Percentiles rank a stretch among this genome's conserved stretches.
Conservation (phyloP, 2,113 vertebrate genomes). For the Lipophrys pholis region DNA sequence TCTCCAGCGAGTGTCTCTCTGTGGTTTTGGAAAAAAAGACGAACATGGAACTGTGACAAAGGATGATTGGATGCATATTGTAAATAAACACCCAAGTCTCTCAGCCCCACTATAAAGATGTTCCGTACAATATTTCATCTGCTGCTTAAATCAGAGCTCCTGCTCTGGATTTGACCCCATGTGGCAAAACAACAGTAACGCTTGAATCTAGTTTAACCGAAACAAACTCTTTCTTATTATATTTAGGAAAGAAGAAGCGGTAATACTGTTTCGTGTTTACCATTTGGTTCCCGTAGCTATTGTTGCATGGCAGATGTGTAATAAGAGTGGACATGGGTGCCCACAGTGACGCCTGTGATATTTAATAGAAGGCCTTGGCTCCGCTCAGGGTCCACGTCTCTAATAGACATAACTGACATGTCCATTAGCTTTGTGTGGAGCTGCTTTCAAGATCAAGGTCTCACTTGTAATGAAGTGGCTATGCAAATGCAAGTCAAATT, state of each 20-base stretch:
- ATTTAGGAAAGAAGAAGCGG: background rate
- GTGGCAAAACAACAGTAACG: conserved; percentile 40
- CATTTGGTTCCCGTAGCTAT: conserved; percentile 31
- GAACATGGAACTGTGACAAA: conserved; percentile 74
- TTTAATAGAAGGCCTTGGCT: conserved; percentile 56
- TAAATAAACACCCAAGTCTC: conserved; percentile 80
- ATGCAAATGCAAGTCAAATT: conserved; percentile 76
- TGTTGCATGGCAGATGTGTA: conserved; percentile 55
- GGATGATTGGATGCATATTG: conserved; percentile 78
- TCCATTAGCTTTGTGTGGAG: conserved; percentile 75
- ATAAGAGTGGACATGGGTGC: conserved; percentile 49
- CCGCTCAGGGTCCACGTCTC: conserved; percentile 54
- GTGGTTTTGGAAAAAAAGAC: conserved; percentile 67
- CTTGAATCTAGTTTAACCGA: conserved; percentile 46
- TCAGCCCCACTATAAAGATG: conserved; percentile 52
- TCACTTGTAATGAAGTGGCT: conserved; percentile 80
- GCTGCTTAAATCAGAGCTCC: conserved; percentile 39
- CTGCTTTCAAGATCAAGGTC: conserved; percentile 81
- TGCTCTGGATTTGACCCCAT: conserved; percentile 60
- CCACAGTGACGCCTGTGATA: conserved; percentile 53
- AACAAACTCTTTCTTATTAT: conserved; percentile 38
- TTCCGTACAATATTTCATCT: conserved; percentile 57
- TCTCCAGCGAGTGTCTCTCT: conserved; percentile 67
- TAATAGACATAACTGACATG: conserved; percentile 67
- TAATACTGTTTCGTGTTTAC: conserved; percentile 38